A percentile compares a stretch with the other conserved stretches of the same genome.
phyloP scores from a whole-genome alignment of 2,113 vertebrate species.

The Pachyramphus minor region DNA sequence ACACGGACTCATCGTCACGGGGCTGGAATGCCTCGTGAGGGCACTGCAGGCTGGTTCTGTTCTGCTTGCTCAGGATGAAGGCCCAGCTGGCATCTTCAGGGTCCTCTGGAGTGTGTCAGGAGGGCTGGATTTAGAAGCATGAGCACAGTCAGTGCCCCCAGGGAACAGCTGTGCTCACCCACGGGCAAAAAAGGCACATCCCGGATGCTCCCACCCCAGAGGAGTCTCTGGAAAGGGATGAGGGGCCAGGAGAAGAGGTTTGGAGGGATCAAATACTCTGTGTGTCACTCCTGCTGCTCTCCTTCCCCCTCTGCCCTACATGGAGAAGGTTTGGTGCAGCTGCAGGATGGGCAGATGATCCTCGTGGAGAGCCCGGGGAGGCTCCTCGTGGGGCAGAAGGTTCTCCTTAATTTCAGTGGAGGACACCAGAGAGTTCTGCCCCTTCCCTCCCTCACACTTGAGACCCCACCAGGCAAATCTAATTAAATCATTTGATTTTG shows the following conservation, averaged over 20 bases:
- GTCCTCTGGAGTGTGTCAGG: neutral
- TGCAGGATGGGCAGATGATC: neutral
- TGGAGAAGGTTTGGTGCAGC: fast-evolving
- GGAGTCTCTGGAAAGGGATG: neutral
- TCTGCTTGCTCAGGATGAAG: neutral
- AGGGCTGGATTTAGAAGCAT: neutral
- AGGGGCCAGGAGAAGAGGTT: neutral
- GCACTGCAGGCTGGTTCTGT: neutral
- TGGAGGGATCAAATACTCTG: neutral
- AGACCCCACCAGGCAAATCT: neutral
- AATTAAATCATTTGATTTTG: neutral
- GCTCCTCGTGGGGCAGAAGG: fast-evolving
- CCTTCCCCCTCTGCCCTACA: neutral
- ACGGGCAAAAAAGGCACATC: neutral
- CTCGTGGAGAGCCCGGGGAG: neutral
- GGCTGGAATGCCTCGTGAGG: neutral
- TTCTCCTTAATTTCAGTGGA: neutral
- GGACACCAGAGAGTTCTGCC: neutral
- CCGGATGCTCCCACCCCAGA: neutral
- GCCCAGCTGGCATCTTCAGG: neutral
- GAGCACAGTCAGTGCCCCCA: neutral
- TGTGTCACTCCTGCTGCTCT: neutral
- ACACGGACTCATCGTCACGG: fast-evolving
- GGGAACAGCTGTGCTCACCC: neutral
- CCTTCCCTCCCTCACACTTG: neutral